Evolutionary conservation across 2,888 invertebrate genomes (phyloP).

Genomic region (Erpobdella octoculata): DNA sequence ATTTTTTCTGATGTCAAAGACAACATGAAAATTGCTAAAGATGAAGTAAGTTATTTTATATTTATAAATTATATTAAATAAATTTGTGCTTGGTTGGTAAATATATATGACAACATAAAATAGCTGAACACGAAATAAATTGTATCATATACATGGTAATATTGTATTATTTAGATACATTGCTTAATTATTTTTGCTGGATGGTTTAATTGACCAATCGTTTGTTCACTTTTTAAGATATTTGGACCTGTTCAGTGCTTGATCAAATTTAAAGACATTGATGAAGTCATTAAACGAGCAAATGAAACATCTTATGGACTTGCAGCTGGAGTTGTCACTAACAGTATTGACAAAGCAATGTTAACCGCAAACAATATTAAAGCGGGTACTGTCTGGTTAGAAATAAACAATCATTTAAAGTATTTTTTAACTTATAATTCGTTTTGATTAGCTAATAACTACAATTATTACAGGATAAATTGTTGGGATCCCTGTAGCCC

Average conservation of each 20-base stretch:
- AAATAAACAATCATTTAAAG: too few relatives aligned
- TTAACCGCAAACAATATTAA: slow-evolving; percentile 65
- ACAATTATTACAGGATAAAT: slow-evolving; percentile 70
- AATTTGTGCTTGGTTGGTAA: too few relatives aligned
- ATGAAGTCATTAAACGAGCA: slow-evolving; percentile 70
- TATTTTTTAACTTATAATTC: too few relatives aligned
- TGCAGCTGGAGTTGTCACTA: slow-evolving; percentile 84
- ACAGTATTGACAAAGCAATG: slow-evolving; percentile 76
- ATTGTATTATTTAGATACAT: neutral
- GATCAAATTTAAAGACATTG: slow-evolving; percentile 52
- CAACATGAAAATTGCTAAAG: slow-evolving; percentile 54
- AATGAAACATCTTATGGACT: slow-evolving; percentile 83
- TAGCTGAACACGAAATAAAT: too few relatives aligned
- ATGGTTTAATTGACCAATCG: neutral
- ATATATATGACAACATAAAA: too few relatives aligned
- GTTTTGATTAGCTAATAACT: too few relatives aligned
- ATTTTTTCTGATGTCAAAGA: slow-evolving; percentile 58
- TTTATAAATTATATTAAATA: neutral
- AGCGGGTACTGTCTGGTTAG: slow-evolving; percentile 73
- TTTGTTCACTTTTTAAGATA: slow-evolving; percentile 45
- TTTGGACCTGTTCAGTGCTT: slow-evolving; percentile 56
- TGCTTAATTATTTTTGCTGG: neutral
- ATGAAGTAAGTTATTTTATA: slow-evolving; percentile 46
- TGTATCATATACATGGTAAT: neutral
- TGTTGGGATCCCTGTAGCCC: slow-evolving; percentile 77